These are phyloP conservation scores for Eutrigla gurnardus DNA, from an alignment of 2,797 vertebrate species.

Conservation along the genomic window DNA sequence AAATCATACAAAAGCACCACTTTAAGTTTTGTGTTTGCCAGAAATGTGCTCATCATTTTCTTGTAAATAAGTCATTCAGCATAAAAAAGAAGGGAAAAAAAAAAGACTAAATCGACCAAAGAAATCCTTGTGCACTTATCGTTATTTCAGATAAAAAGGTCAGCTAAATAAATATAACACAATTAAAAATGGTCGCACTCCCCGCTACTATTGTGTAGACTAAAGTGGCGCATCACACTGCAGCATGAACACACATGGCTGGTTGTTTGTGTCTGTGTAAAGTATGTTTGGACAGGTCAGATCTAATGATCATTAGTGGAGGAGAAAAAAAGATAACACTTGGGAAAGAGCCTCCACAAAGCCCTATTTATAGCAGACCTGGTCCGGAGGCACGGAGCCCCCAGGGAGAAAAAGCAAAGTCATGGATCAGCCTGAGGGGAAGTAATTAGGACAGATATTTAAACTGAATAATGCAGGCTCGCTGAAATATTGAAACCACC, in stretches of 20 bases:
- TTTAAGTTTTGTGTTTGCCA: no score
- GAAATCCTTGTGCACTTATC: no score
- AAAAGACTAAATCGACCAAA: no score
- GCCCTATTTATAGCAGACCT: constrained; percentile 75
- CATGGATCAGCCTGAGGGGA: constrained; percentile 76
- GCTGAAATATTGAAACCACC: constrained; percentile 78
- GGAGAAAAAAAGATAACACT: constrained; percentile 44
- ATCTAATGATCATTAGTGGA: constrained; percentile 72
- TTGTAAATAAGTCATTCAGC: no score
- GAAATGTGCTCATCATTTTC: no score
- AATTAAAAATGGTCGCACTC: background rate
- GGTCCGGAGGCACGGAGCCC: constrained; percentile 65
- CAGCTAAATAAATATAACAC: background rate
- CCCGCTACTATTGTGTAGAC: background rate
- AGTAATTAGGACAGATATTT: constrained; percentile 83
- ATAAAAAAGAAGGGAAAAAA: no score
- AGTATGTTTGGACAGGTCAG: constrained; percentile 62
- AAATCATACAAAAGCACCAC: no score
- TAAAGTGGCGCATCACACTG: background rate
- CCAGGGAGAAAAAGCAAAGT: constrained; percentile 71
- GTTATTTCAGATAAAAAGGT: background rate
- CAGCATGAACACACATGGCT: background rate
- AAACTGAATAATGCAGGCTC: constrained; percentile 79
- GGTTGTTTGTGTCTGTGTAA: constrained; percentile 10
- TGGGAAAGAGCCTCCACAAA: constrained; percentile 47